Conservation (phyloP, 1,140 invertebrate genomes). For the Aricia agestis region DNA sequence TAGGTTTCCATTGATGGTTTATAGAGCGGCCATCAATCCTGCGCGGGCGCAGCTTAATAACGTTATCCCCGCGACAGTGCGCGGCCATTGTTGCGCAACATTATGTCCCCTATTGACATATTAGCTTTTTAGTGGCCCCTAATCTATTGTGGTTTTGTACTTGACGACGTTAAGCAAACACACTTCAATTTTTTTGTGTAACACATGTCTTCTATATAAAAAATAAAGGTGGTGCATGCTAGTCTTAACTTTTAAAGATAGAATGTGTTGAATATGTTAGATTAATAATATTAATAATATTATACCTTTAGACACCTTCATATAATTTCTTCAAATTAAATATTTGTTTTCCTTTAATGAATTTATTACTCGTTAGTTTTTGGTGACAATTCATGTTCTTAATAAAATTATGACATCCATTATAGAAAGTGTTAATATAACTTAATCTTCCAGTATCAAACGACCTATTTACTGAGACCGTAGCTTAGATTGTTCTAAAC, state of each 20-base stretch:
- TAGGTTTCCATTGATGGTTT: slow-evolving; percentile 18
- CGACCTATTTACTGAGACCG: not conserved
- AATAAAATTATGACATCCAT: no score
- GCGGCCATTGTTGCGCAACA: slow-evolving; percentile 60
- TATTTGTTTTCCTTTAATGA: no score
- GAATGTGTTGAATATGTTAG: no score
- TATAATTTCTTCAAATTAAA: no score
- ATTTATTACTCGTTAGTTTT: no score
- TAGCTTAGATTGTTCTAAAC: not conserved
- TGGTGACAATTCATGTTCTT: no score
- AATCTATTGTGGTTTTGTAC: slow-evolving; percentile 40
- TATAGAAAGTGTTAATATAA: no score
- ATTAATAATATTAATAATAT: no score
- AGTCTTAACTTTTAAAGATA: not conserved
- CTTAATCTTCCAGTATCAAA: no score
- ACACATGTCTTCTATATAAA: not conserved
- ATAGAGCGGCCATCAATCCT: slow-evolving; percentile 52
- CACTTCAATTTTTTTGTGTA: not conserved
- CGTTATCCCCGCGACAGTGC: slow-evolving; percentile 60
- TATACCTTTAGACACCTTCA: no score
- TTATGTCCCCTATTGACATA: slow-evolving; percentile 56
- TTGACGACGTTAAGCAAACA: slow-evolving; percentile 26
- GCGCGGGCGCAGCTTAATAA: slow-evolving; percentile 58
- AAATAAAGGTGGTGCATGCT: not conserved
- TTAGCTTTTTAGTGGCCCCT: slow-evolving; percentile 57